A percentile compares a stretch with the other conserved stretches of the same genome.
These are phyloP conservation scores for Microcebus ravelobensis DNA, from an alignment of 2,113 vertebrate genomes.

Conservation along the genomic window DNA sequence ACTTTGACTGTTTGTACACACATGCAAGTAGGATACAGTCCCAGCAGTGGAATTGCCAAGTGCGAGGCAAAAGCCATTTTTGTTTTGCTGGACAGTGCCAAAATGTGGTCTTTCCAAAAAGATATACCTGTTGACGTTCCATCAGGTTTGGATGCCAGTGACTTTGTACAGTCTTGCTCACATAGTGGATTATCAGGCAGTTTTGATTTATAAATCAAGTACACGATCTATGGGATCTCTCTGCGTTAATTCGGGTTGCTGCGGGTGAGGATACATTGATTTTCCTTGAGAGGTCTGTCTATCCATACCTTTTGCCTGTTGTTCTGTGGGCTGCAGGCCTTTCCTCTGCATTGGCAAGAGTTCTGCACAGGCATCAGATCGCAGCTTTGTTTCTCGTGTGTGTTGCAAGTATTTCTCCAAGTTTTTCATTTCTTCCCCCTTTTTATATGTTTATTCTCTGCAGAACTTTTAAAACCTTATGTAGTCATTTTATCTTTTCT, in stretches of 20 bases:
- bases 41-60: neutral
- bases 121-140: neutral
- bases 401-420: neutral
- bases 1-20: fast-evolving
- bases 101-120: neutral
- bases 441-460: slow-evolving; percentile 28
- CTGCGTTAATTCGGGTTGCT: neutral
- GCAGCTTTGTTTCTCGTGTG: neutral
- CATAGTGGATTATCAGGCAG: neutral
- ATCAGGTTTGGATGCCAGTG: neutral
- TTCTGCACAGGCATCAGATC: neutral
- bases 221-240: neutral
- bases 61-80: neutral
- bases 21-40: neutral
- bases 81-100: neutral
- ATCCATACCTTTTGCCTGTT: neutral
- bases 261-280: neutral
- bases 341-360: neutral
- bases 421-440: neutral
- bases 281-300: neutral
- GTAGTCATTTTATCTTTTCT: neutral
- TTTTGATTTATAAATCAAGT: neutral
- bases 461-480: neutral
- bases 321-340: neutral
- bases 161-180: neutral